Conservation (phyloP, 2,113 vertebrate species). For the Climacteris rufus region DNA sequence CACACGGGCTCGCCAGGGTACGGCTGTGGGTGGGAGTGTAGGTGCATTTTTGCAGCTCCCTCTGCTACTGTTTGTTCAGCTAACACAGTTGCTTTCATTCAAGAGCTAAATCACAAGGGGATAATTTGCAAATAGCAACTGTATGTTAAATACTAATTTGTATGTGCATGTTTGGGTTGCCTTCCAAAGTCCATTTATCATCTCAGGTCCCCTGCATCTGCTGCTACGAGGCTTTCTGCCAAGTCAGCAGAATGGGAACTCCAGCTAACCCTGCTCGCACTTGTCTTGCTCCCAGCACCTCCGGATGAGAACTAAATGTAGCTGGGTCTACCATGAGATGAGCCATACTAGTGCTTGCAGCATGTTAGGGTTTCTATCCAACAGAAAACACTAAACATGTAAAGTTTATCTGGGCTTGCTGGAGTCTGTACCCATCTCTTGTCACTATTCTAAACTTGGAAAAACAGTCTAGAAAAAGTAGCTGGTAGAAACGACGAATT, state of each 20-base stretch:
- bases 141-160: constrained; percentile 68
- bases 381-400: neutral
- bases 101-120: constrained; percentile 30
- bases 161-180: constrained; percentile 63
- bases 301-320: neutral
- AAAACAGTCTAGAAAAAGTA: neutral
- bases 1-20: accelerated
- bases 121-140: constrained; percentile 67
- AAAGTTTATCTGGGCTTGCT: neutral
- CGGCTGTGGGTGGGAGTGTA: neutral
- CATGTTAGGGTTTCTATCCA: neutral
- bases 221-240: constrained; percentile 29
- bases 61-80: constrained; percentile 51
- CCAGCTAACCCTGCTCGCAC: constrained; percentile 27
- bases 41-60: neutral
- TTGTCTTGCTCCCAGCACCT: constrained; percentile 43
- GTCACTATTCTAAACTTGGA: neutral
- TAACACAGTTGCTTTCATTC: constrained; percentile 33
- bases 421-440: neutral
- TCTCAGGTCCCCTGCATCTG: constrained; percentile 42
- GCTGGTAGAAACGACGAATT: neutral
- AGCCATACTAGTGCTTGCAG: neutral
- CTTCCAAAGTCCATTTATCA: constrained; percentile 62
- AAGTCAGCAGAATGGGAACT: constrained; percentile 42
- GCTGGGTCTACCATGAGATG: neutral